Percentiles rank a stretch among this genome's conserved stretches.
These are phyloP conservation scores for Cladopsammia gracilis DNA, from an alignment of 64 coral and sea anemone genomes.

Conservation along the genomic window DNA sequence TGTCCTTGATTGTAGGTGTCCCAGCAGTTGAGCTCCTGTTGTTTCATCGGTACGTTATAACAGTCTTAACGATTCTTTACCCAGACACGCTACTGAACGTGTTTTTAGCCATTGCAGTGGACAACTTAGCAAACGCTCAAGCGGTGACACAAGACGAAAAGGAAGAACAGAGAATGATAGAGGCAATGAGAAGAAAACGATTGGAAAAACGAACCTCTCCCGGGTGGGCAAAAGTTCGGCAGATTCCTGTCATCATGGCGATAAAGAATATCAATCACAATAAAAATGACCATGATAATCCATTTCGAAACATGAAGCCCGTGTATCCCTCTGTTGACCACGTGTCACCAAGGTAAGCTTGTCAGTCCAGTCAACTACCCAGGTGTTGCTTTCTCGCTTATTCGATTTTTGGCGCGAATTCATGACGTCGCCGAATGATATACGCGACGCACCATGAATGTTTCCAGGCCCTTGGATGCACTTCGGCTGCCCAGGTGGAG, in stretches of 20 bases:
- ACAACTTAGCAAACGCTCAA: slow-evolving; percentile 97
- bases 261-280: slow-evolving; percentile 80
- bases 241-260: slow-evolving; percentile 90
- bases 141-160: slow-evolving; percentile 93
- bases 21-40: too few relatives aligned
- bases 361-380: neutral
- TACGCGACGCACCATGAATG: too few relatives aligned
- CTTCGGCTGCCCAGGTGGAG: too few relatives aligned
- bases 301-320: slow-evolving; percentile 91
- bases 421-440: too few relatives aligned
- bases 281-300: slow-evolving; percentile 87
- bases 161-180: slow-evolving; percentile 75
- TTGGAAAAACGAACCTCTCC: slow-evolving; percentile 73
- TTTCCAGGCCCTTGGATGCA: too few relatives aligned
- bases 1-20: too few relatives aligned
- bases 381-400: too few relatives aligned
- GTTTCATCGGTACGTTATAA: neutral
- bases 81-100: slow-evolving; percentile 96
- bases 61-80: slow-evolving; percentile 24
- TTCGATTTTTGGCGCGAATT: too few relatives aligned
- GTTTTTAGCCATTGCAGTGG: slow-evolving; percentile 97
- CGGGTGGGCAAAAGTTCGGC: slow-evolving; percentile 87
- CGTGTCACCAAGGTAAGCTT: slow-evolving; percentile 76
- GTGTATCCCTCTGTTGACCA: slow-evolving; percentile 75
- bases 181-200: slow-evolving; percentile 77